Conservation (phyloP, 2,888 invertebrate species). For the Sepiola atlantica region DNA sequence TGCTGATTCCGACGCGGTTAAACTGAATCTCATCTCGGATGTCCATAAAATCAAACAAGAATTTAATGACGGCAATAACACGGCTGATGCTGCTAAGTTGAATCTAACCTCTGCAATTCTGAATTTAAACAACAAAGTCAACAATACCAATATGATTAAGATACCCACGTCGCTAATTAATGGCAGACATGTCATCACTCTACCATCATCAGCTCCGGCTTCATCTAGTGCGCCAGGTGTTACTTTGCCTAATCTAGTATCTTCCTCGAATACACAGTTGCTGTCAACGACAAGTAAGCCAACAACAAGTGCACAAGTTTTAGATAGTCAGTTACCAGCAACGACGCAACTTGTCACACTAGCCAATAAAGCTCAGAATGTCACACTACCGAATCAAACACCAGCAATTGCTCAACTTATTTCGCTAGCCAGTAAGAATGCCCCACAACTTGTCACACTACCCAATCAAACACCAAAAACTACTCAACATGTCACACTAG, state of each 20-base stretch:
- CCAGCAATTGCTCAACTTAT: background rate
- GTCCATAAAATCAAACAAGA: background rate
- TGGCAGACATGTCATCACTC: background rate
- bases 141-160: background rate
- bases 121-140: background rate
- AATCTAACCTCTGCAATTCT: background rate
- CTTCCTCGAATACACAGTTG: background rate
- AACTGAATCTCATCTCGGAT: background rate
- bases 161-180: background rate
- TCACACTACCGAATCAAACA: background rate
- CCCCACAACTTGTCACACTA: background rate
- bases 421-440: background rate
- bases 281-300: background rate
- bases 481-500: background rate
- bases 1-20: background rate
- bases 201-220: background rate
- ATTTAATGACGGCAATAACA: background rate
- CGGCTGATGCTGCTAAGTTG: background rate
- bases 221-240: background rate
- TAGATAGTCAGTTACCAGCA: background rate
- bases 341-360: background rate
- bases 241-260: background rate
- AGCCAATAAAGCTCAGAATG: background rate
- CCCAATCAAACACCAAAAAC: background rate
- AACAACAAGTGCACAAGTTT: background rate